Conservation (phyloP, 2,113 vertebrate species). For the Oryzias curvinotus region DNA sequence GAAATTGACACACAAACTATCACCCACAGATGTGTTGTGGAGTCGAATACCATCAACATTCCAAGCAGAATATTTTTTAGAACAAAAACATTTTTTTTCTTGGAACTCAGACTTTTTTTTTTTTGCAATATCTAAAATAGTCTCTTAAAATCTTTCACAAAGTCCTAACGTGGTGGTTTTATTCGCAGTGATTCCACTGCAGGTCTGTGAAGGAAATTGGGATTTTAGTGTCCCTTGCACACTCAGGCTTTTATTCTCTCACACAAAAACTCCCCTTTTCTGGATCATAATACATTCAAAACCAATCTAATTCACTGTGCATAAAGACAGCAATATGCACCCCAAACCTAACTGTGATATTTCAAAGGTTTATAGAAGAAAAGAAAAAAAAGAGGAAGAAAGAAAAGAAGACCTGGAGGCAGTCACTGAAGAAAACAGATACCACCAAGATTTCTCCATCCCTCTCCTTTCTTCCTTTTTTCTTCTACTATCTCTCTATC, state of each 20-base stretch:
- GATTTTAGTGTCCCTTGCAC: slow-evolving; percentile 20
- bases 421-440: slow-evolving; percentile 60
- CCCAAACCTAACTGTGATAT: slow-evolving; percentile 63
- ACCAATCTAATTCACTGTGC: slow-evolving; percentile 48
- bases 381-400: slow-evolving; percentile 24
- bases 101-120: no score
- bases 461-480: slow-evolving; percentile 12
- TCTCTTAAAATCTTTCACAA: background rate
- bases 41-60: background rate
- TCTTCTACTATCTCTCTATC: slow-evolving; percentile 39
- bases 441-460: slow-evolving; percentile 50
- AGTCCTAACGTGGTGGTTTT: slow-evolving; percentile 17
- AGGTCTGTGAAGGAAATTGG: slow-evolving; percentile 17
- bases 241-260: slow-evolving; percentile 16
- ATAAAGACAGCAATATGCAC: slow-evolving; percentile 65
- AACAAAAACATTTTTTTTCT: no score
- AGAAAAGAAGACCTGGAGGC: slow-evolving; percentile 56
- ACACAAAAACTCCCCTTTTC: slow-evolving; percentile 36
- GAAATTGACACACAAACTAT: slow-evolving; percentile 17
- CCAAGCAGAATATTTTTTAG: no score
- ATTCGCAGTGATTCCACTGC: slow-evolving; percentile 29
- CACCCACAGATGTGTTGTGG: background rate
- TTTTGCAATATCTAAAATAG: no score
- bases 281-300: slow-evolving; percentile 66
- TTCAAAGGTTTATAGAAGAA: slow-evolving; percentile 63